Conservation (phyloP, 2,797 vertebrate genomes). For the Picus viridis region DNA sequence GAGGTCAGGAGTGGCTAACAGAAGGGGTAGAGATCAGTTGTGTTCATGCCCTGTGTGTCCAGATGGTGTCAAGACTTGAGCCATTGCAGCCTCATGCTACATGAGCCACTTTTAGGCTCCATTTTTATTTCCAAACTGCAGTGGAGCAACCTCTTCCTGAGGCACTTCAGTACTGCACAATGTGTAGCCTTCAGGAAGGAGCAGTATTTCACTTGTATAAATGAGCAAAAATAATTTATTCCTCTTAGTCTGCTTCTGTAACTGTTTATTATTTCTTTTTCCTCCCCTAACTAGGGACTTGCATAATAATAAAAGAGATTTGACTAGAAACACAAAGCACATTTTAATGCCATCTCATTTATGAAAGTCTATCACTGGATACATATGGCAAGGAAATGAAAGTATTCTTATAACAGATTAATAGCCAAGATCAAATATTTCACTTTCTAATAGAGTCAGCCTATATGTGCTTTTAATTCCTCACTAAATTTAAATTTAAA, state of each 20-base stretch:
- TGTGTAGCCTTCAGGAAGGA: neutral
- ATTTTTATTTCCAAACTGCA: neutral
- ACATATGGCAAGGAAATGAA: constrained; percentile 54
- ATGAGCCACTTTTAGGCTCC: neutral
- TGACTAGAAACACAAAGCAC: constrained; percentile 42
- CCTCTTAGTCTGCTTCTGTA: constrained; percentile 15
- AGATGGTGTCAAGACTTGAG: neutral
- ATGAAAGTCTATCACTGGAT: constrained; percentile 44
- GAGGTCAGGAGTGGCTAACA: neutral
- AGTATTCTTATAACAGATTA: constrained; percentile 57
- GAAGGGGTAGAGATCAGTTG: too few species aligned
- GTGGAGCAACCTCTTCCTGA: neutral
- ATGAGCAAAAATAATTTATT: constrained; percentile 33
- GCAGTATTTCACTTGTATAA: constrained; percentile 6
- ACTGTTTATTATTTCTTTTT: neutral
- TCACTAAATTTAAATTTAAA: constrained; percentile 11
- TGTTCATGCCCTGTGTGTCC: neutral
- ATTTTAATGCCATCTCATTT: constrained; percentile 57
- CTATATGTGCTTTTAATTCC: constrained; percentile 58
- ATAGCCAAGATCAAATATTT: constrained; percentile 67
- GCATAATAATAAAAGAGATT: constrained; percentile 36
- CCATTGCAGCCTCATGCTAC: neutral
- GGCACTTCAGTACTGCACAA: neutral
- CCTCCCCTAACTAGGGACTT: neutral
- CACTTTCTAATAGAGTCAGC: constrained; percentile 37